Percentiles rank a stretch among this genome's conserved stretches.
Conservation (phyloP, 1,140 invertebrate genomes). For the Thaumatotibia leucotreta region DNA sequence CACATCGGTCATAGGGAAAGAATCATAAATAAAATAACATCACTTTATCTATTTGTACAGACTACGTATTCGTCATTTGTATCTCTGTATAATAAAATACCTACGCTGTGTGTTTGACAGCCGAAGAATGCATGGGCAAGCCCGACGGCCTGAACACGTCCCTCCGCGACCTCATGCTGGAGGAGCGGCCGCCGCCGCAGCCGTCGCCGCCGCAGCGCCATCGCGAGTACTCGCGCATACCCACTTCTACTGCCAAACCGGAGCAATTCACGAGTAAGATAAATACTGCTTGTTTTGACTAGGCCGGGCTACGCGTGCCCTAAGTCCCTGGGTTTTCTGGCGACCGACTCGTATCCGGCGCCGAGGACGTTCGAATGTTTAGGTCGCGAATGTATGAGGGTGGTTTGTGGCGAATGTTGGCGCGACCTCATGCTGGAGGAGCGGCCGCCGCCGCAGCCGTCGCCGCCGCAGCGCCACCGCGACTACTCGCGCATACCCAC, state of each 20-base stretch:
- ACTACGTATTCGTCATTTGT: too few species aligned
- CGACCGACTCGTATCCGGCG: too few species aligned
- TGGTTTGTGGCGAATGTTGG: too few species aligned
- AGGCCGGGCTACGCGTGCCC: too few species aligned
- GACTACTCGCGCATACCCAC: constrained; percentile 55
- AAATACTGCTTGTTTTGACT: too few species aligned
- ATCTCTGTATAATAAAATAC: too few species aligned
- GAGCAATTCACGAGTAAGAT: neutral
- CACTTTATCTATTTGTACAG: too few species aligned
- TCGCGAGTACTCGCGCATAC: constrained; percentile 46
- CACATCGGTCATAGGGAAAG: too few species aligned
- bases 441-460: constrained; percentile 38
- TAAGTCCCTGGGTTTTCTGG: too few species aligned
- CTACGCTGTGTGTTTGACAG: neutral
- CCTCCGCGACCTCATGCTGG: constrained; percentile 26
- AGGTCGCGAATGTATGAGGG: too few species aligned
- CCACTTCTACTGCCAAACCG: constrained; percentile 35
- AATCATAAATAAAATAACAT: too few species aligned
- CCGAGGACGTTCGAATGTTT: too few species aligned
- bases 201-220: constrained; percentile 47
- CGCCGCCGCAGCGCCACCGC: constrained; percentile 40
- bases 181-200: constrained; percentile 30
- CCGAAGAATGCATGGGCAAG: neutral
- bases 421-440: constrained; percentile 21
- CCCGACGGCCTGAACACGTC: constrained; percentile 29